Conservation (phyloP, 2,888 invertebrate species). For the Epinotia nisella region DNA sequence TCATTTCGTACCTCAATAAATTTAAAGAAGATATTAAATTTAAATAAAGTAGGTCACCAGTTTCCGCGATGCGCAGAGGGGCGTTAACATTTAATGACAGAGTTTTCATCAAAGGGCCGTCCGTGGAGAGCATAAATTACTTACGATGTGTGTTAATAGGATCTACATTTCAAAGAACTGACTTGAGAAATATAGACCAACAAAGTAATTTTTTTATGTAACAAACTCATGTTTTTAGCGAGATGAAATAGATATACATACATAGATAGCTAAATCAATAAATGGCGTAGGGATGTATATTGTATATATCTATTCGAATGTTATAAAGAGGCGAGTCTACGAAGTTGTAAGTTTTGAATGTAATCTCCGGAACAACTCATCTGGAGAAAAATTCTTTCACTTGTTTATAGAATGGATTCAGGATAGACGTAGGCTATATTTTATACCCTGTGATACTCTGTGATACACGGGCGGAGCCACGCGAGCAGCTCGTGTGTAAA, state of each 20-base stretch:
- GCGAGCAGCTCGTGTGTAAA: background rate
- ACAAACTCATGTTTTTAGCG: conserved; percentile 3
- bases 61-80: conserved; percentile 53
- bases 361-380: too few relatives aligned
- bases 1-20: conserved; percentile 66
- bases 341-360: too few relatives aligned
- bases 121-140: conserved; percentile 15
- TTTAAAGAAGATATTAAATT: conserved; percentile 63
- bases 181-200: conserved; percentile 4
- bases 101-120: conserved; percentile 35
- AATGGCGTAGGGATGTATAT: background rate
- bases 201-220: background rate
- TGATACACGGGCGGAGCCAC: too few relatives aligned
- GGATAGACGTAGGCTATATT: too few relatives aligned
- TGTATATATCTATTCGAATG: too few relatives aligned
- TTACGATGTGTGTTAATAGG: conserved; percentile 27
- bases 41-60: conserved; percentile 57
- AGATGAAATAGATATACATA: background rate
- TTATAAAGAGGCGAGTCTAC: too few relatives aligned
- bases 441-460: too few relatives aligned
- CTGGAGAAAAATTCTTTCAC: too few relatives aligned
- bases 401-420: too few relatives aligned
- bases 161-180: conserved; percentile 19
- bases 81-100: conserved; percentile 48
- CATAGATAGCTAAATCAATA: background rate